Evolutionary conservation across 2,113 vertebrate species (phyloP).

Genomic region (Uria lomvia): DNA sequence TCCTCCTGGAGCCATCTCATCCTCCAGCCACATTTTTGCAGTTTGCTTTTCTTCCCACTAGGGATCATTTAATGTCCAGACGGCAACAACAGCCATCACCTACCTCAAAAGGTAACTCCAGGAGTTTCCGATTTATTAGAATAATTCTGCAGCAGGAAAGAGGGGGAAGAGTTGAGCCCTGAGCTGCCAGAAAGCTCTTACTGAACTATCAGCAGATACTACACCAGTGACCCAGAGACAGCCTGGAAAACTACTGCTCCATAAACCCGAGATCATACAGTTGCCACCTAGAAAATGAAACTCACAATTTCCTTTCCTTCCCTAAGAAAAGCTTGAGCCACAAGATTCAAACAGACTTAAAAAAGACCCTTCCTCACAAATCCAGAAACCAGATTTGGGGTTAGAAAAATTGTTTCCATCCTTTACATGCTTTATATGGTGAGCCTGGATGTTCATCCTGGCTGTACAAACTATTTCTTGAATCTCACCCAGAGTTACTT

Average conservation of each 20-base stretch:
- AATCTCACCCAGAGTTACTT: neutral
- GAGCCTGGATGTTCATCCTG: neutral
- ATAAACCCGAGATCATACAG: neutral
- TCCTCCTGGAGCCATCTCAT: neutral
- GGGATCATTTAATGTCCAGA: neutral
- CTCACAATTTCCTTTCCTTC: neutral
- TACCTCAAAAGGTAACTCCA: slow-evolving; percentile 3
- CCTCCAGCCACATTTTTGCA: neutral
- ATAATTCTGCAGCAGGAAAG: neutral
- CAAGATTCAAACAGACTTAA: neutral
- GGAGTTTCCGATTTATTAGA: neutral
- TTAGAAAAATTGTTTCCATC: neutral
- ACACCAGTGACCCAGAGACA: neutral
- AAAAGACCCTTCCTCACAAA: neutral
- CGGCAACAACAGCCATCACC: neutral
- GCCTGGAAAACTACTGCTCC: neutral
- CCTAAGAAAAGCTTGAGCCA: neutral
- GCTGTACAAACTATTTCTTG: neutral
- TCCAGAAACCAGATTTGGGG: slow-evolving; percentile 7
- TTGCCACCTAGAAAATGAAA: slow-evolving; percentile 5
- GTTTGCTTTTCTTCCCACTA: neutral
- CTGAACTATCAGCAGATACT: neutral
- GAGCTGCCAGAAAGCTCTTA: neutral
- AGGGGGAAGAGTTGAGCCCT: neutral
- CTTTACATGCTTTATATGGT: neutral